phyloP scores from a whole-genome alignment of 2,797 vertebrate genomes.

The Knipowitschia caucasica region DNA sequence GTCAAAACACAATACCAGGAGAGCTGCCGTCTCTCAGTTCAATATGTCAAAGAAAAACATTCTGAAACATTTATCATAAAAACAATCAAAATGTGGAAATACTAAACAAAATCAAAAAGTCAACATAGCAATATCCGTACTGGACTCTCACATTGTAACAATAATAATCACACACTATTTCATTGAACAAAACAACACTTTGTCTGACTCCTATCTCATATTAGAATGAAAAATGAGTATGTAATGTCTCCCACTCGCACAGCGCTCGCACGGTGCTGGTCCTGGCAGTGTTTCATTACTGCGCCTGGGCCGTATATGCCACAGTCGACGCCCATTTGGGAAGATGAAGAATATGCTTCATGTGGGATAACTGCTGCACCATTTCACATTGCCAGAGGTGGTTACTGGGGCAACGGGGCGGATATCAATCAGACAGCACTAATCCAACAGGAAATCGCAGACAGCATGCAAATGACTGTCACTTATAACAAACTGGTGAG shows the following conservation, averaged over 20 bases:
- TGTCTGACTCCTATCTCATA: neutral
- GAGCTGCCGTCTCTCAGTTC: too few relatives aligned
- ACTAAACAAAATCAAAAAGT: too few relatives aligned
- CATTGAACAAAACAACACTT: too few relatives aligned
- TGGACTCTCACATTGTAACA: too few relatives aligned
- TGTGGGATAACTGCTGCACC: conserved; percentile 65
- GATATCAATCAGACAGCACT: conserved; percentile 70
- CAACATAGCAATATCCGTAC: too few relatives aligned
- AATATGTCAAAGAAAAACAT: too few relatives aligned
- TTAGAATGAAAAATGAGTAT: conserved; percentile 15
- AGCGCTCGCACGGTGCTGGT: conserved; percentile 32
- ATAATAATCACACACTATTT: too few relatives aligned
- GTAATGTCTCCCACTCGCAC: conserved; percentile 40
- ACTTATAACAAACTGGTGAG: conserved; percentile 43
- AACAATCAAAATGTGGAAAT: too few relatives aligned
- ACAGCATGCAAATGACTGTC: conserved; percentile 69
- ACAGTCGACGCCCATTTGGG: conserved; percentile 56
- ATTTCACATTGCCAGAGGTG: conserved; percentile 66
- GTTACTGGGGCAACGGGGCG: conserved; percentile 68
- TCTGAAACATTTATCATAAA: too few relatives aligned
- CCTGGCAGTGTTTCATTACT: conserved; percentile 55
- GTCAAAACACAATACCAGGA: too few relatives aligned
- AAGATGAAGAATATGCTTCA: conserved; percentile 71
- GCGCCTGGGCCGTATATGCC: conserved; percentile 43
- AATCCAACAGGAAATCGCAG: conserved; percentile 61